Conservation (phyloP, 2,113 vertebrate species). For the Poicephalus gulielmi region DNA sequence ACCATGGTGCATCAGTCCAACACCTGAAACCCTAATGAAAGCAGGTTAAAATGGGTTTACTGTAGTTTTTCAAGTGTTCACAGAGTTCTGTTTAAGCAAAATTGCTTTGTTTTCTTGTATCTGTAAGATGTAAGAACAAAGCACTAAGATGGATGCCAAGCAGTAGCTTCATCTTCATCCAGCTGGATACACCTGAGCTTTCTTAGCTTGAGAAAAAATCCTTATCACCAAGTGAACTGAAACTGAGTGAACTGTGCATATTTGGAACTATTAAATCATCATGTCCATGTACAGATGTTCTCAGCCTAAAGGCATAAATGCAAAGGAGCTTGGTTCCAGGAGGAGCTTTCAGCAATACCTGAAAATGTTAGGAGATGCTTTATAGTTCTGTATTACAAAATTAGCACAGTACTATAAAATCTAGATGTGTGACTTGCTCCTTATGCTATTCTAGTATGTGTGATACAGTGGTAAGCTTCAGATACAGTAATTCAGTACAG, state of each 20-base stretch:
- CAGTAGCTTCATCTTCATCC: conserved; percentile 17
- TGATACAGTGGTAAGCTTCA: background rate
- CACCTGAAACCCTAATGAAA: background rate
- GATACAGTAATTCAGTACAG: background rate
- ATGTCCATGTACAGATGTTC: background rate
- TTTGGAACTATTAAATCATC: conserved; percentile 10
- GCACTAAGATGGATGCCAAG: conserved; percentile 17
- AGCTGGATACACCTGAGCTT: conserved; percentile 38
- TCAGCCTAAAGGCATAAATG: background rate
- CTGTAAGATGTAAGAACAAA: background rate
- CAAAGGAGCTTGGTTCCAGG: background rate
- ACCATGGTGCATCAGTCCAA: background rate
- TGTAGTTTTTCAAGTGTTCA: background rate
- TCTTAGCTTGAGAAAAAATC: background rate
- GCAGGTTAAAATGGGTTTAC: background rate
- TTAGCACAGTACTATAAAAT: background rate
- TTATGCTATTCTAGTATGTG: background rate
- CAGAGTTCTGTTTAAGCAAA: background rate
- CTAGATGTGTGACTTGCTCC: background rate
- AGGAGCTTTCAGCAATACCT: background rate
- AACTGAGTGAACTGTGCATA: background rate
- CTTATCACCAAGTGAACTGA: background rate
- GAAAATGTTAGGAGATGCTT: background rate
- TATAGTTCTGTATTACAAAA: background rate
- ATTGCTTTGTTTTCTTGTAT: background rate